These are phyloP conservation scores for Bombus picipes DNA, from an alignment of 1,140 invertebrate species.

Conservation along the genomic window DNA sequence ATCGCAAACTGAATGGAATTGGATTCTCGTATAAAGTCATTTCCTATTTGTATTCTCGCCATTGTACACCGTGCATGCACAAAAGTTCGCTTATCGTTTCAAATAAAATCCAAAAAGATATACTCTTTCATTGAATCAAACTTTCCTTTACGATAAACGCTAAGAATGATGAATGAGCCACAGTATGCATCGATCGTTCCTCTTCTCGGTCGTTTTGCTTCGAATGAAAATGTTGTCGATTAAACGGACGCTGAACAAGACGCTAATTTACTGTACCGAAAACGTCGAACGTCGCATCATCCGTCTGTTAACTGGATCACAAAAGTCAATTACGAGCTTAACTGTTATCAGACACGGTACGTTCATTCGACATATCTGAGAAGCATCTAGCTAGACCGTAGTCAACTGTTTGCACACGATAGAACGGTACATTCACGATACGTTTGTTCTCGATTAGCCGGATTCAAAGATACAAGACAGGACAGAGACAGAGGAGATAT, in stretches of 20 bases:
- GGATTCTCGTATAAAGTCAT: too few species aligned
- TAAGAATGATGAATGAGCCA: neutral
- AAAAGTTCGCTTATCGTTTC: too few species aligned
- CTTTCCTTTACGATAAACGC: too few species aligned
- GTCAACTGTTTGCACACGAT: conserved; percentile 26
- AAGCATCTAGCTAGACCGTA: conserved; percentile 4
- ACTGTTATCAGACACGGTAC: too few species aligned
- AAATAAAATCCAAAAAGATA: too few species aligned
- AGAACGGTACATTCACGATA: conserved; percentile 13
- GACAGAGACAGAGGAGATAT: neutral
- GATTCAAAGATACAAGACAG: neutral
- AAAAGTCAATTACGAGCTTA: neutral
- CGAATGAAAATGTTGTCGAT: neutral
- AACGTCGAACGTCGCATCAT: neutral
- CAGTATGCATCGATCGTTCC: neutral
- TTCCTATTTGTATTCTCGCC: too few species aligned
- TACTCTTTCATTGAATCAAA: too few species aligned
- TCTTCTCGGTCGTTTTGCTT: neutral
- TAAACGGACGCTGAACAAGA: neutral
- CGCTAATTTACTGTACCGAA: neutral
- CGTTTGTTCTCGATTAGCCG: conserved; percentile 48
- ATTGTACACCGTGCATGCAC: too few species aligned
- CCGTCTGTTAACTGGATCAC: neutral
- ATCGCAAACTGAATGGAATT: too few species aligned
- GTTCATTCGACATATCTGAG: neutral